Conservation (phyloP, 2,888 invertebrate genomes). For the Agelastica alni region DNA sequence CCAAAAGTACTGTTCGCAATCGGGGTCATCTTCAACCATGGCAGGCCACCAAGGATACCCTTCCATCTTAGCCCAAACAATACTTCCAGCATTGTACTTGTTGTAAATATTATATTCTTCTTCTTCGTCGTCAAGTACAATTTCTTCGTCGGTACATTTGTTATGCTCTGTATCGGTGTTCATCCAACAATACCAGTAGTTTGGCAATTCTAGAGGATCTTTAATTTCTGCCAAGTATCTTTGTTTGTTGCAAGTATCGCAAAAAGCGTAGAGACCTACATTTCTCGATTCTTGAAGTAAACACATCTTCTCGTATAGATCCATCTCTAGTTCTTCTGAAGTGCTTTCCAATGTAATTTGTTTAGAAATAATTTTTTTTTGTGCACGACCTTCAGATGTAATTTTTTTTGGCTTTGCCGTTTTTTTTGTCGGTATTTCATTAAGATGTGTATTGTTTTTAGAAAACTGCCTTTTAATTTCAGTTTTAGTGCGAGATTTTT, state of each 20-base stretch:
- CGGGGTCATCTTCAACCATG: slow-evolving; percentile 71
- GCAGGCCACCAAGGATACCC: slow-evolving; percentile 76
- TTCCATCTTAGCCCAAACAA: slow-evolving; percentile 66
- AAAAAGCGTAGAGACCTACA: slow-evolving; percentile 64
- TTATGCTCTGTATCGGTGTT: slow-evolving; percentile 62
- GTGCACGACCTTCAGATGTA: too few species aligned
- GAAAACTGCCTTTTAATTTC: too few species aligned
- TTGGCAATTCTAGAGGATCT: slow-evolving; percentile 63
- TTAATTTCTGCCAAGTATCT: slow-evolving; percentile 61
- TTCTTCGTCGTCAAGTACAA: slow-evolving; percentile 50
- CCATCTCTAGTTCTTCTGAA: too few species aligned
- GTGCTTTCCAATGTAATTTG: too few species aligned
- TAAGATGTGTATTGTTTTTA: too few species aligned
- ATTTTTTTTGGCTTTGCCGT: neutral
- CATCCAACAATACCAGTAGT: slow-evolving; percentile 67
- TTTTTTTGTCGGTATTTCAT: too few species aligned
- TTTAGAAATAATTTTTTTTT: neutral
- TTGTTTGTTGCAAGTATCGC: slow-evolving; percentile 64
- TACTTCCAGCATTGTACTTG: slow-evolving; percentile 65
- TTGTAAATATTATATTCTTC: slow-evolving; percentile 64
- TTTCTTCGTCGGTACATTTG: slow-evolving; percentile 61
- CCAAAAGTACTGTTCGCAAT: slow-evolving; percentile 65
- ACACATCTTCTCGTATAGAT: slow-evolving; percentile 22
- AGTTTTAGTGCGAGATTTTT: slow-evolving; percentile 4
- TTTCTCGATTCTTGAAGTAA: slow-evolving; percentile 58